Evolutionary conservation across 2,797 vertebrate species (phyloP), one percentile per base, ranked within the genome.

Genomic region (Neosilurus mollespiculum): DNA sequence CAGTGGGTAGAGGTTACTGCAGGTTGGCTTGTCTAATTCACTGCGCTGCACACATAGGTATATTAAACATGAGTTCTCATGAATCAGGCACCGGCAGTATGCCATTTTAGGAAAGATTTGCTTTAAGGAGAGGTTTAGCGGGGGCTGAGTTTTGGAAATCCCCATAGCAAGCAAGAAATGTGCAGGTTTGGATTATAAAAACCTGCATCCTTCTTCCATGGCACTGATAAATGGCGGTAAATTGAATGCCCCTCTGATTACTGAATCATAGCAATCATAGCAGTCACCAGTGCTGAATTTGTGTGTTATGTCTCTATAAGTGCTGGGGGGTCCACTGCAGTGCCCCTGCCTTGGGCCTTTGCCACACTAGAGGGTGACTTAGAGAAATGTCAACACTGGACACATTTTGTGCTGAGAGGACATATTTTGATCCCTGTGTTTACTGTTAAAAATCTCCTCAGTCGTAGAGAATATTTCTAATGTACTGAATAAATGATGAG

Each of bases 171-270:
- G 77, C 87, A 76, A 87, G 89, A 87, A 88, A 88, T 89, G 83
- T 65, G 76, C 81, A 77, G 56, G 89, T 93, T 92, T 91, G 88
- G 58, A 87, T 64, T 5, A 62, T 90, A 93, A 92, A 91, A 83
- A 91, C 85, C 84, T 83, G 82, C 91, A 92, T 93, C 87, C 91
- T 91, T 91, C 93, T 93, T 93, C 90, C 92, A 94, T 93, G 92
- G 92, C 89, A 91, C 91, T 91, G 85, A 91, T 93, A 91, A 93
- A 94, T 89, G 90, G 87, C 91, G 90, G 91, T 91, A 90, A 92
- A 92, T 87, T n/a, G 56, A 20, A 61, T 81, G 78, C 76, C 58
- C 49, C 87, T 90, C 89, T 75, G 43, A 67, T 51, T 58, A 56
- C 64, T 80, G 49, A 67, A 67, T 80, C 64, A 22, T 80, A 67